Conservation (phyloP, 2,113 vertebrate genomes). For the Tinamus guttatus region DNA sequence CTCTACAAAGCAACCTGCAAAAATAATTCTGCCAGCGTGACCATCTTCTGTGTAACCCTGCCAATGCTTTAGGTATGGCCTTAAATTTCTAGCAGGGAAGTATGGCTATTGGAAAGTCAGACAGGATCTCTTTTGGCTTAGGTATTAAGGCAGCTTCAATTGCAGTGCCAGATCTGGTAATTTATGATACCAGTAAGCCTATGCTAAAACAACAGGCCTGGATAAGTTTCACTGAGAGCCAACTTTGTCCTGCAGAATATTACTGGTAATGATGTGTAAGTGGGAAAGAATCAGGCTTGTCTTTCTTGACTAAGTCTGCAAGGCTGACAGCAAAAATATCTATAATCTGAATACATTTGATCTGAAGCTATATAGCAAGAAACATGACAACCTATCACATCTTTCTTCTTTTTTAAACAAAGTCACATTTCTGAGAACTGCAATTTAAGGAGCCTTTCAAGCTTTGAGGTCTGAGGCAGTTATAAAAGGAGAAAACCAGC, state of each 20-base stretch:
- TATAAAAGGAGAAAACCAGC: not conserved
- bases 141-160: not conserved
- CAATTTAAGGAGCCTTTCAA: constrained; percentile 52
- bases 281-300: constrained; percentile 19
- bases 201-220: not conserved
- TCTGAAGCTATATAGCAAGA: constrained; percentile 52
- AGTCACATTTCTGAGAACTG: constrained; percentile 41
- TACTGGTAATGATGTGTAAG: not conserved
- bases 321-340: constrained; percentile 55
- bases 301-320: constrained; percentile 47
- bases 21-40: not conserved
- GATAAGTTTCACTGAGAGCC: not conserved
- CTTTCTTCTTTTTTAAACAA: constrained; percentile 51
- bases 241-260: not conserved
- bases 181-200: not conserved
- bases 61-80: not conserved
- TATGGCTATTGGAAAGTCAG: not conserved
- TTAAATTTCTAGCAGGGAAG: not conserved
- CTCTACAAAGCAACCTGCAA: not conserved
- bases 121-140: not conserved
- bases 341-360: constrained; percentile 69
- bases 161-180: not conserved
- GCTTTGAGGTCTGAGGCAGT: constrained; percentile 61
- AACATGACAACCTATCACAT: constrained; percentile 63
- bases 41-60: not conserved